Conservation (phyloP, 2,113 vertebrate species). For the Saguinus imperator region DNA sequence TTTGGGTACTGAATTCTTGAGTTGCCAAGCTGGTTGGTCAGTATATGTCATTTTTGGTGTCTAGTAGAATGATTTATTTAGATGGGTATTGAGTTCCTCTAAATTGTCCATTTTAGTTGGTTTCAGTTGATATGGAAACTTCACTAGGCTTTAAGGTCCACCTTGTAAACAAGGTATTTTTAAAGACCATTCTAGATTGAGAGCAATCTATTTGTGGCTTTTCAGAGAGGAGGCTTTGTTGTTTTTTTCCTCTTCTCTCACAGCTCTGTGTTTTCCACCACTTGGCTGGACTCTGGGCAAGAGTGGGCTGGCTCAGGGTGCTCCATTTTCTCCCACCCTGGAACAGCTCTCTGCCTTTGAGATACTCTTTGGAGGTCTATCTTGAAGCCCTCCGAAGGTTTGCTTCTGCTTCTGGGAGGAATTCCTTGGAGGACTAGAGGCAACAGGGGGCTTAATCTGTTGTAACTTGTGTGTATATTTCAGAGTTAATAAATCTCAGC, state of each 20-base stretch:
- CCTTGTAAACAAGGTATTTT: background rate
- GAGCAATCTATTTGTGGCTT: background rate
- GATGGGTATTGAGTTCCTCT: background rate
- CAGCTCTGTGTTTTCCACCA: background rate
- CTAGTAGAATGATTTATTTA: background rate
- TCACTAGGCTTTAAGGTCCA: background rate
- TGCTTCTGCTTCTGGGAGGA: background rate
- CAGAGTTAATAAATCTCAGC: constrained; percentile 38
- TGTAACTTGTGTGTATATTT: constrained; percentile 9
- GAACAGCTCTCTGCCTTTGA: too few species aligned
- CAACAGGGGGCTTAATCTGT: constrained; percentile 21
- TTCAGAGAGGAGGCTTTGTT: background rate
- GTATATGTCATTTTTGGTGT: background rate
- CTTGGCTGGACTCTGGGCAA: background rate
- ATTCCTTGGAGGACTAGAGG: constrained; percentile 24
- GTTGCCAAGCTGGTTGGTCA: background rate
- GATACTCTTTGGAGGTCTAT: too few species aligned
- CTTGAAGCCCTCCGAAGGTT: background rate
- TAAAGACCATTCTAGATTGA: background rate
- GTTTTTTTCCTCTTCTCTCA: background rate
- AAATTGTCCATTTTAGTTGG: background rate
- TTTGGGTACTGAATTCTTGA: background rate
- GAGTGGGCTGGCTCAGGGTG: background rate
- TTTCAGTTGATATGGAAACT: background rate
- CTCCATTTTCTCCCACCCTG: background rate